Conservation (phyloP, 1,140 invertebrate species). For the fruit fly (Drosophila melanogaster) region Release_6_plus_ISO1_MT NC_004354.4:8861501-8862000, state of each 20-base stretch:
- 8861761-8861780: constrained; percentile 47
- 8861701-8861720: background rate
- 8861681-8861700: constrained; percentile 37
- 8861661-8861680: constrained; percentile 45
- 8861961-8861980: constrained; percentile 13
- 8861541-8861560: constrained; percentile 1
- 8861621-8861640: constrained; percentile 35
- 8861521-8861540: background rate
- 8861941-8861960: constrained; percentile 32
- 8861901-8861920: constrained; percentile 57
- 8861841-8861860: constrained; percentile 60
- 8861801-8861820: constrained; percentile 8
- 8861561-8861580: constrained; percentile 10
- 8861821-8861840: constrained; percentile 46
- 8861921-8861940: constrained; percentile 74
- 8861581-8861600: constrained; percentile 63
- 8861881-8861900: constrained; percentile 54
- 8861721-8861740: background rate
- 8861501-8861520: no score
- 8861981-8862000: constrained; percentile 20
- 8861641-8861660: constrained; percentile 53
- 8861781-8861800: constrained; percentile 60
- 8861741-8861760: constrained; percentile 49
- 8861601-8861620: constrained; percentile 71
- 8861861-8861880: constrained; percentile 73